Evolutionary conservation across 2,888 invertebrate species (phyloP).

Genomic region (Lumbricus terrestris): DNA sequence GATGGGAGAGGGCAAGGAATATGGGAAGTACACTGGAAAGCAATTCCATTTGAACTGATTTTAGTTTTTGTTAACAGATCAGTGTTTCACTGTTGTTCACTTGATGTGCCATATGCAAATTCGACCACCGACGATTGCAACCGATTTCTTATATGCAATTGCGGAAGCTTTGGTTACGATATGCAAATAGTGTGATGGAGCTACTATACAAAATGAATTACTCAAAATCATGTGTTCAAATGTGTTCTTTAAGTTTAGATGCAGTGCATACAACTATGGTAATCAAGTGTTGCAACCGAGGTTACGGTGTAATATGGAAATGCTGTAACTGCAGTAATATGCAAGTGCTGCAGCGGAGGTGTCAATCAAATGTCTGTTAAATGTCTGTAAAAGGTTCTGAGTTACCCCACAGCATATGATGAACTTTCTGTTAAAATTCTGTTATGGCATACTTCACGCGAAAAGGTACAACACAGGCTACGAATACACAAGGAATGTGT

Average conservation of each 20-base stretch:
- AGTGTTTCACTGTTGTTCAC: conserved; percentile 3
- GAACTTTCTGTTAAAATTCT: not conserved
- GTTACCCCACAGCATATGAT: not conserved
- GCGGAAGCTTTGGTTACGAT: not conserved
- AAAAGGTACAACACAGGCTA: not conserved
- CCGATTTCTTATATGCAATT: not conserved
- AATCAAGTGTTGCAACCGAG: not conserved
- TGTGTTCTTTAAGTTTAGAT: not conserved
- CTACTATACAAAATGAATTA: not conserved
- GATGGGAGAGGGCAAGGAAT: not conserved
- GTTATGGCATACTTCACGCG: not conserved
- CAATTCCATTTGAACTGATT: not conserved
- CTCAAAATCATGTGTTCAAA: not conserved
- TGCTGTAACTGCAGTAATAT: not conserved
- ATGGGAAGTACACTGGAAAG: not conserved
- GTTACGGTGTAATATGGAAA: not conserved
- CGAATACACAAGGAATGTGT: not conserved
- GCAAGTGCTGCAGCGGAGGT: not conserved
- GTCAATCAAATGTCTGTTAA: not conserved
- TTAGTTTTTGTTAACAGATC: not conserved
- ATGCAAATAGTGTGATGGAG: not conserved
- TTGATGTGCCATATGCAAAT: conserved; percentile 3
- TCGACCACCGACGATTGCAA: not conserved
- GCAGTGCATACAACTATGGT: not conserved
- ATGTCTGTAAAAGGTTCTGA: not conserved